Evolutionary conservation across 1,140 invertebrate species (phyloP).

Genomic region (Macrobrachium nipponense): DNA sequence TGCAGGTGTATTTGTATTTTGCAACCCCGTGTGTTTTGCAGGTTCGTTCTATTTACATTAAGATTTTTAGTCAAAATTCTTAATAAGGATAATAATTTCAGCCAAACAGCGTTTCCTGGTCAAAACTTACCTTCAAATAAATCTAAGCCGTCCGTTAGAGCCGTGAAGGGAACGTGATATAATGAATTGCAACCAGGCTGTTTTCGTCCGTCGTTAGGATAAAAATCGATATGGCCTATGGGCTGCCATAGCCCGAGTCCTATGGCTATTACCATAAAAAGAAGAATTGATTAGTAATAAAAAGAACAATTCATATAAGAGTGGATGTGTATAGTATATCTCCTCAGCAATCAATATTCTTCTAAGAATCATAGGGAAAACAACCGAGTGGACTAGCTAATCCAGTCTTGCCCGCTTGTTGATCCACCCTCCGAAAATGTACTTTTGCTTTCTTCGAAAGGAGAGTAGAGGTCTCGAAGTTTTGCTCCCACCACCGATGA

Average conservation of each 20-base stretch:
- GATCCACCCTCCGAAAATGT: too few relatives aligned
- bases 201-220: conserved; percentile 88
- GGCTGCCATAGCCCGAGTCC: conserved; percentile 87
- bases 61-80: too few relatives aligned
- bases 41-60: too few relatives aligned
- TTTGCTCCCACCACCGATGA: too few relatives aligned
- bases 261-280: conserved; percentile 52
- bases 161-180: conserved; percentile 69
- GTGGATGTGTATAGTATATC: neutral
- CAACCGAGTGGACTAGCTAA: too few relatives aligned
- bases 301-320: neutral
- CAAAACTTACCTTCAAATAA: conserved; percentile 72
- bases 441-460: too few relatives aligned
- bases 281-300: neutral
- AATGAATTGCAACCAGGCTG: conserved; percentile 87
- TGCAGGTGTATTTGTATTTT: too few relatives aligned
- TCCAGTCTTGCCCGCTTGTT: too few relatives aligned
- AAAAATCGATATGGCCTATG: conserved; percentile 88
- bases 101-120: conserved; percentile 29
- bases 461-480: too few relatives aligned
- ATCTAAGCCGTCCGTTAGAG: conserved; percentile 80
- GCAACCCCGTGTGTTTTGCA: too few relatives aligned
- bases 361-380: neutral
- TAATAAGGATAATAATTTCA: too few relatives aligned
- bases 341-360: too few relatives aligned